A percentile compares a stretch with the other conserved stretches of the same genome.
Conservation (phyloP, 2,888 invertebrate genomes). For the Melanchra persicariae region DNA sequence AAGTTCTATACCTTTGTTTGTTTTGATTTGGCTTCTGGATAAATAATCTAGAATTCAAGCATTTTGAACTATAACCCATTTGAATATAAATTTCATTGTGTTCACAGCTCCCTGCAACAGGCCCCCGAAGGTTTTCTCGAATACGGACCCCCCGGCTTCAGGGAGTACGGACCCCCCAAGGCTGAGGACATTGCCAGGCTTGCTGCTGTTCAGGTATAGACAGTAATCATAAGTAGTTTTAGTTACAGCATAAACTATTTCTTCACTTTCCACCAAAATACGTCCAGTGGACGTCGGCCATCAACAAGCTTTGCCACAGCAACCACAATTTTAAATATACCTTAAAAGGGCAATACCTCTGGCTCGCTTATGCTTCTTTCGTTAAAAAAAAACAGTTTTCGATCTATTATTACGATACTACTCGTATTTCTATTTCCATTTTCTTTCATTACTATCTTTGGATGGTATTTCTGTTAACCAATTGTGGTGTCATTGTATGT, state of each 20-base stretch:
- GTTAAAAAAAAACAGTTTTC: no score
- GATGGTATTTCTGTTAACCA: neutral
- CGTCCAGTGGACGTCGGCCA: neutral
- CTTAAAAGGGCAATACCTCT: neutral
- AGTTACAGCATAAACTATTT: neutral
- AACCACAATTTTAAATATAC: neutral
- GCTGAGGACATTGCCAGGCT: slow-evolving; percentile 69
- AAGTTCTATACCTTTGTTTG: slow-evolving; percentile 43
- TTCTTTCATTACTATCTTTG: neutral
- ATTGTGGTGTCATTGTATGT: neutral
- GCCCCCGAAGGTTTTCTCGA: slow-evolving; percentile 85
- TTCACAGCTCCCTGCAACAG: slow-evolving; percentile 72
- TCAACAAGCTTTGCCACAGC: neutral
- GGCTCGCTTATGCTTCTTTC: neutral
- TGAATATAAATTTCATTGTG: neutral
- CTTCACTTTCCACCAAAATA: neutral
- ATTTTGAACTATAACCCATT: neutral
- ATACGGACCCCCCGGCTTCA: slow-evolving; percentile 88
- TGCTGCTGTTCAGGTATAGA: slow-evolving; percentile 68
- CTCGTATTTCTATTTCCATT: no score
- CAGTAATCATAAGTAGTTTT: neutral
- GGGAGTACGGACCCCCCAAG: slow-evolving; percentile 86
- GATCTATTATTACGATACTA: no score
- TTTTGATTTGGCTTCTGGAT: neutral
- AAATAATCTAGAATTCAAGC: neutral